phyloP scores from a whole-genome alignment of 2,888 invertebrate species.

The Odontomyia ornata region DNA sequence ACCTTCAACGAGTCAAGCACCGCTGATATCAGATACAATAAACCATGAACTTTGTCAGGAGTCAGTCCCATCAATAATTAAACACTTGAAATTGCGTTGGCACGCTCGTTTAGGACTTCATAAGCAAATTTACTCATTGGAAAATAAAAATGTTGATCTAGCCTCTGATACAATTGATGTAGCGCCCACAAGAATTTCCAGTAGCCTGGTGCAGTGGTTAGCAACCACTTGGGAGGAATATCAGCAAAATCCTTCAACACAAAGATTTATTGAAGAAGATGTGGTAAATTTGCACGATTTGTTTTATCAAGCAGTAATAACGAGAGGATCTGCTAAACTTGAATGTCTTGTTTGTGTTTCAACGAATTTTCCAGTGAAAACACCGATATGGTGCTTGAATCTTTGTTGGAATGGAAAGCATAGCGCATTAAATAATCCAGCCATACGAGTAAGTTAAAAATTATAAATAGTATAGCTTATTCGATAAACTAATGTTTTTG shows the following conservation, averaged over 20 bases:
- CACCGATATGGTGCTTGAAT: constrained; percentile 80
- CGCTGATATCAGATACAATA: constrained; percentile 51
- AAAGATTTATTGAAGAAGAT: constrained; percentile 67
- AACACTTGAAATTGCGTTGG: constrained; percentile 77
- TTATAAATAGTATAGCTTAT: neutral
- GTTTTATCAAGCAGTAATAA: constrained; percentile 80
- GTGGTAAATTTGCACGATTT: constrained; percentile 72
- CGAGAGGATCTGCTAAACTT: constrained; percentile 83
- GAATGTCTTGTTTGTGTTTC: constrained; percentile 80
- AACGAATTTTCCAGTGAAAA: constrained; percentile 81
- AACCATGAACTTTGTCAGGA: constrained; percentile 66
- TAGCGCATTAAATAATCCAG: constrained; percentile 73
- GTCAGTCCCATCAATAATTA: constrained; percentile 79
- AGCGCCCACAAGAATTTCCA: constrained; percentile 66
- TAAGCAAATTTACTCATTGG: constrained; percentile 74
- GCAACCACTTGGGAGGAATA: constrained; percentile 73
- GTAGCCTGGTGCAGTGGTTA: constrained; percentile 75
- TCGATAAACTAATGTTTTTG: neutral
- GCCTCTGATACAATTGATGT: constrained; percentile 64
- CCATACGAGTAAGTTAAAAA: constrained; percentile 69
- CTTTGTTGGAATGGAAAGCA: constrained; percentile 75
- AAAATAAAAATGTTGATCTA: constrained; percentile 59
- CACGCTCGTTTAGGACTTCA: constrained; percentile 79
- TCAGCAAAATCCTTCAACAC: constrained; percentile 52
- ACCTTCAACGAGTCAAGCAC: constrained; percentile 50